Percentiles rank a stretch among this genome's conserved stretches.
phyloP scores from a whole-genome alignment of 2,888 invertebrate genomes.

The Galerucella nymphaeae region DNA sequence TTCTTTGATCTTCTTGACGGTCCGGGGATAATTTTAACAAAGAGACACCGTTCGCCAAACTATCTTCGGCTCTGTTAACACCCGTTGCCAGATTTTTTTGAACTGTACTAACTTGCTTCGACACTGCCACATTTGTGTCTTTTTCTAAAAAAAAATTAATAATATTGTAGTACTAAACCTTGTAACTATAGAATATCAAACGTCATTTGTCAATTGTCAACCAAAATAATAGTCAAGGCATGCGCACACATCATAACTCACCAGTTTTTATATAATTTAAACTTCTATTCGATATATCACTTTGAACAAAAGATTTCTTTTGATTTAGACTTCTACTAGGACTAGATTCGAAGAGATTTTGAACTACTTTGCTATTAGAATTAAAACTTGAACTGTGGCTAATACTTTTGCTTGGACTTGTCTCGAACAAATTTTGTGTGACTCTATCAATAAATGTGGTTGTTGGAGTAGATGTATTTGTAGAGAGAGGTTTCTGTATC shows the following conservation, averaged over 20 bases:
- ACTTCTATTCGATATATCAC: slow-evolving; percentile 53
- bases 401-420: slow-evolving; percentile 3
- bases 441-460: slow-evolving; percentile 16
- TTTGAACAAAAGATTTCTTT: slow-evolving; percentile 44
- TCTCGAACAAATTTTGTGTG: slow-evolving; percentile 25
- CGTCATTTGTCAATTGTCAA: no score
- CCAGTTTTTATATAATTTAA: slow-evolving; percentile 47
- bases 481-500: slow-evolving; percentile 21
- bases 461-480: slow-evolving; percentile 24
- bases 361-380: slow-evolving; percentile 14
- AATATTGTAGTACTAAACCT: background rate
- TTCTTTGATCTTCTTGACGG: slow-evolving; percentile 59
- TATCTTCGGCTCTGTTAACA: slow-evolving; percentile 33
- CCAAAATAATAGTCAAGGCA: no score
- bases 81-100: slow-evolving; percentile 47
- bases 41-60: slow-evolving; percentile 43
- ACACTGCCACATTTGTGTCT: slow-evolving; percentile 44
- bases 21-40: slow-evolving; percentile 45
- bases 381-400: background rate
- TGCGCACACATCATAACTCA: background rate
- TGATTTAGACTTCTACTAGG: slow-evolving; percentile 18
- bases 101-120: slow-evolving; percentile 47
- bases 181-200: no score
- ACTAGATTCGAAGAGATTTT: slow-evolving; percentile 22
- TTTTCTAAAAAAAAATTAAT: slow-evolving; percentile 25